These are phyloP conservation scores for Triplophysa tibetana DNA, from an alignment of 2,113 vertebrate species.

Conservation along the genomic window DNA sequence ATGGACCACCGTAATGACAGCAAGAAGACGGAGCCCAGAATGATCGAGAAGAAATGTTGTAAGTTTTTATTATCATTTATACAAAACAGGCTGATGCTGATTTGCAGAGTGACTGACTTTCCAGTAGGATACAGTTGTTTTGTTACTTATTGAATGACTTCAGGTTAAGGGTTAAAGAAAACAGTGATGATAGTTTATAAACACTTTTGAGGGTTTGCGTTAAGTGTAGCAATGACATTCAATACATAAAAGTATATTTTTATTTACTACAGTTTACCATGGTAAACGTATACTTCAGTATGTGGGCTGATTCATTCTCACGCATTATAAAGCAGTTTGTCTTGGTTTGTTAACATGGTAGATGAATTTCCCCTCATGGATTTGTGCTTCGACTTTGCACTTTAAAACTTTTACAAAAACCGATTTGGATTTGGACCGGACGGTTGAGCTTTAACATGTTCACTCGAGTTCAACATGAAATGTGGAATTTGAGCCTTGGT, in stretches of 20 bases:
- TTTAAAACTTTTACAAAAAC: not conserved
- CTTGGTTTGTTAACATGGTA: not conserved
- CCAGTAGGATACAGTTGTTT: not conserved
- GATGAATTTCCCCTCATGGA: too few relatives aligned
- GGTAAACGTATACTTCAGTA: too few relatives aligned
- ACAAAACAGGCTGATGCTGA: too few relatives aligned
- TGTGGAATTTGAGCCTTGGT: slow-evolving; percentile 28
- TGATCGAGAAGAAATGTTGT: slow-evolving; percentile 76
- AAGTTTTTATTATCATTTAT: slow-evolving; percentile 54
- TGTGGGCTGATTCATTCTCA: not conserved
- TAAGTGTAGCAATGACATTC: too few relatives aligned
- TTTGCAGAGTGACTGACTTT: not conserved
- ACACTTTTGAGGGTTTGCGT: too few relatives aligned
- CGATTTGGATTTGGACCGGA: not conserved
- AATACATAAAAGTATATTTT: too few relatives aligned
- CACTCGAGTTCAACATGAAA: not conserved
- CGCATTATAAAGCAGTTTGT: not conserved
- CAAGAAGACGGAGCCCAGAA: slow-evolving; percentile 61
- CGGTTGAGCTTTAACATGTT: not conserved
- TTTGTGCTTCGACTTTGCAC: not conserved
- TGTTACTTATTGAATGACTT: too few relatives aligned
- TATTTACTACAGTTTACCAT: too few relatives aligned
- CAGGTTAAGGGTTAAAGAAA: too few relatives aligned
- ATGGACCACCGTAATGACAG: slow-evolving; percentile 49
- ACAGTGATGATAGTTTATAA: too few relatives aligned